Conservation (phyloP, 2,888 invertebrate species). For the Margaritifera margaritifera region DNA sequence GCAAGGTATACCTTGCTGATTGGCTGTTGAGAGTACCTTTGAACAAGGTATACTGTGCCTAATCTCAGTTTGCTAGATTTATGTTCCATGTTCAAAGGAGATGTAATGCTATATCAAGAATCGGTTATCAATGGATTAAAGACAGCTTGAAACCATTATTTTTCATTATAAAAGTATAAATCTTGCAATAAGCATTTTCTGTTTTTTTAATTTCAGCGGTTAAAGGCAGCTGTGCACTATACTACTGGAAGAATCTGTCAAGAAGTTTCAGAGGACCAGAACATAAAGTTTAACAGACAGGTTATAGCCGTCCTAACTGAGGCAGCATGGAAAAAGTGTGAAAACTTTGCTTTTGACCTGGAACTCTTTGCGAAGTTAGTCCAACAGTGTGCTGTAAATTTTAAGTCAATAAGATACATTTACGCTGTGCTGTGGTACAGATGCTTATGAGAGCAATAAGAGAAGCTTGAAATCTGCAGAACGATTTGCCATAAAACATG, state of each 20-base stretch:
- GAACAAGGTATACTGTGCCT: no score
- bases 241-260: constrained; percentile 77
- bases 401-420: no score
- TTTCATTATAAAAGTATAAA: no score
- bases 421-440: not conserved
- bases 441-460: not conserved
- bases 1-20: no score
- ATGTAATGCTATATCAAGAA: no score
- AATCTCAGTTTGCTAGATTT: no score
- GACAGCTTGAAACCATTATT: no score
- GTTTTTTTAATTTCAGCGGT: constrained; percentile 74
- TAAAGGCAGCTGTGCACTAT: constrained; percentile 77
- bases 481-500: not conserved
- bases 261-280: constrained; percentile 69
- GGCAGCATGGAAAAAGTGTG: constrained; percentile 77
- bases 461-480: not conserved
- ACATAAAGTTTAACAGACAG: constrained; percentile 74
- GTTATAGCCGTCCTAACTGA: constrained; percentile 79
- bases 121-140: no score
- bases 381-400: no score
- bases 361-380: constrained; percentile 81
- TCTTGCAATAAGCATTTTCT: not conserved
- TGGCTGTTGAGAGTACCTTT: no score
- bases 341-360: constrained; percentile 77
- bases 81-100: no score